Base-by-base conservation (phyloP, 1,140 invertebrate genomes). In the Micrasema minimum region DNA sequence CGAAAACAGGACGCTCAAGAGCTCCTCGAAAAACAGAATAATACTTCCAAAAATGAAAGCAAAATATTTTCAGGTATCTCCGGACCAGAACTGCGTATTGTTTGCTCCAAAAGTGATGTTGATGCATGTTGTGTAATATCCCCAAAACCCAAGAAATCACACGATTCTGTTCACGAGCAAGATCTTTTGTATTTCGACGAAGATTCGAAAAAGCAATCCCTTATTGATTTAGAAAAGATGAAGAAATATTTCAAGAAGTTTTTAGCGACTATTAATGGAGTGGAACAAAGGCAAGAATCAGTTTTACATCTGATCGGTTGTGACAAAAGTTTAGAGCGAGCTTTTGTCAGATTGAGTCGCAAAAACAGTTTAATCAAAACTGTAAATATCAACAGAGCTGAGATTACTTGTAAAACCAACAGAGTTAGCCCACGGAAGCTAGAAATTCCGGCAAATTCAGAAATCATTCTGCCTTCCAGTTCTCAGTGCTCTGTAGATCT, bases 1-100 rank as follows among this genome's bases (percentile, higher is more conserved):
- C 83, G 85, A 78, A 80, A 85, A 69, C 83, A 87, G 77, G 80
- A 82, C 69, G 83, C 83, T 22, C 82, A 82, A 2, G 79, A 84
- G 59, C 69, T 82, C 23, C 64, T 84, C 48, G 83, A 85, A 70
- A 84, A 83, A 69, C 80, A 84, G 74, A 80, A 82, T 2, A 84
- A 84, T 67, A 79, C 84, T 1, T 79, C 81, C 37, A 82, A 82
- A 2, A 82, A 79, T 76, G 73, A 82, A 16, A 84, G 82, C 69
- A 81, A 82, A 73, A 80, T 83, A 0, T 84, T 81, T 67, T 84
- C 83, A 6, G 82, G 77, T 66, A 78, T 83, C 26, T 78, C 82
- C 22, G 83, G 83, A 2, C 83, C 83, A 0, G 83, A 85, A 71
- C 66, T 85, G 26, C 81, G 83, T 66, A 82, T 85, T 62, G 80